Evolutionary conservation across 2,113 vertebrate species (phyloP), one percentile per base, ranked within the genome.

Genomic region (Ancistrus triradiatus): DNA sequence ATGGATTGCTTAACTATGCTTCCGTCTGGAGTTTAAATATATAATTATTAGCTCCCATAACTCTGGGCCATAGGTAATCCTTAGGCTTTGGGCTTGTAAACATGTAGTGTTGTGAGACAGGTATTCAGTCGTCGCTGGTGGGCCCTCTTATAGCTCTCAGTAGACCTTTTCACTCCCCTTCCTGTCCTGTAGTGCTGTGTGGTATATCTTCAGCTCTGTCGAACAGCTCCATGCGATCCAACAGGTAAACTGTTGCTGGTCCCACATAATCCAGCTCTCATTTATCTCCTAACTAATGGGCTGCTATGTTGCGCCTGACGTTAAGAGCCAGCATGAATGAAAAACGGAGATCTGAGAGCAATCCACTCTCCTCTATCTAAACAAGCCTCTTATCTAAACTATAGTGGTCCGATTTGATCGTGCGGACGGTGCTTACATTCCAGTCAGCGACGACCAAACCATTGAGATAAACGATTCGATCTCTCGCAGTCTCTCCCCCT

Each of bases 401-500:
- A 38, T 35, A 66, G 37, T 19, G 1, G 38, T 46, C 37, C 50
- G 22, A 66, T 66, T 53, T 50, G 38, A 63, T 58, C 49, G 43
- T 57, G 40, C 28, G 22, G 43, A 43, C 49, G 4, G 48, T 50
- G 59, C 43, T 59, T 53, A 59, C 48, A 63, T 74, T 63, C 40
- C 59, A 59, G 53, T 68, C 40, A 4, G 6, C 25, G 8, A 43
- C 44, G 19, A 42, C 46, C 49, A 49, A 47, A 48, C 37, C 57
- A 47, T 27, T 40, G 58, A 65, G 52, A 68, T 25, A 50, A 13
- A 72, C 31, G 21, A 66, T 50, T 59, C 15, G 71, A 44, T 62
- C 50, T 31, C 49, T 71, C 62, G 68, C 53, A 13, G 59, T 60
- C 50, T 56, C 50, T 70, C 70, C 40, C 63, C 53, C 59, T 60